These are phyloP conservation scores for Glossophaga mutica DNA, from an alignment of 2,797 vertebrate species.

Conservation along the genomic window DNA sequence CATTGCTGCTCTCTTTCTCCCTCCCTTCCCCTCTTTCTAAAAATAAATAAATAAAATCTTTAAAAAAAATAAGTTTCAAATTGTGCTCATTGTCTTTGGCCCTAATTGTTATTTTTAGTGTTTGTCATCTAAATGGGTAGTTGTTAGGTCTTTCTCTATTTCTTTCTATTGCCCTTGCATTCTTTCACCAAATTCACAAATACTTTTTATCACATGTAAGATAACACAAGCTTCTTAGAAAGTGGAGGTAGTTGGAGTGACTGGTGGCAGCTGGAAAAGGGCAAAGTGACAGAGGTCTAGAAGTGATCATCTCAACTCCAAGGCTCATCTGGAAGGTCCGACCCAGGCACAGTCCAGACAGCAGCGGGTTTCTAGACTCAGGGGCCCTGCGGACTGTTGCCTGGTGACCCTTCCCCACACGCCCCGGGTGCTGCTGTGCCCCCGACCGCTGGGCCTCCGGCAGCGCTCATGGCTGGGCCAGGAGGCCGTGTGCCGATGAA, in stretches of 20 bases:
- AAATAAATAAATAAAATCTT: too few relatives aligned
- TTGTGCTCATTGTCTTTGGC: background rate
- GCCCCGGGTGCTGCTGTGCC: background rate
- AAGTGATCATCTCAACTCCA: background rate
- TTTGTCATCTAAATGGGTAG: background rate
- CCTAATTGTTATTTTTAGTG: background rate
- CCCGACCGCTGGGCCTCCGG: background rate
- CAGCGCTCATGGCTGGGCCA: background rate
- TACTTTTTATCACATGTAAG: background rate
- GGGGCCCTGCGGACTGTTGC: background rate
- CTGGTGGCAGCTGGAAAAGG: background rate
- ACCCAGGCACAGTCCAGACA: background rate
- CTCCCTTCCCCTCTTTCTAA: too few relatives aligned
- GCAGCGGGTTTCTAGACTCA: background rate
- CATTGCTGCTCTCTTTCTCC: too few relatives aligned
- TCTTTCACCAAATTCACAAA: background rate
- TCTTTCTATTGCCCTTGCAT: background rate
- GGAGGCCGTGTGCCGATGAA: background rate
- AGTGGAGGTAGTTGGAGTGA: background rate
- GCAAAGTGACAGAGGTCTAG: background rate
- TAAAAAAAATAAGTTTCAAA: background rate
- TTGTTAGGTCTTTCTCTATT: background rate
- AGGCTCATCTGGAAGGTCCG: background rate
- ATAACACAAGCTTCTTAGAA: background rate
- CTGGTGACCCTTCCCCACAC: background rate